Evolutionary conservation across 2,888 invertebrate genomes (phyloP).

Genomic region (Stenichneumon culpator): DNA sequence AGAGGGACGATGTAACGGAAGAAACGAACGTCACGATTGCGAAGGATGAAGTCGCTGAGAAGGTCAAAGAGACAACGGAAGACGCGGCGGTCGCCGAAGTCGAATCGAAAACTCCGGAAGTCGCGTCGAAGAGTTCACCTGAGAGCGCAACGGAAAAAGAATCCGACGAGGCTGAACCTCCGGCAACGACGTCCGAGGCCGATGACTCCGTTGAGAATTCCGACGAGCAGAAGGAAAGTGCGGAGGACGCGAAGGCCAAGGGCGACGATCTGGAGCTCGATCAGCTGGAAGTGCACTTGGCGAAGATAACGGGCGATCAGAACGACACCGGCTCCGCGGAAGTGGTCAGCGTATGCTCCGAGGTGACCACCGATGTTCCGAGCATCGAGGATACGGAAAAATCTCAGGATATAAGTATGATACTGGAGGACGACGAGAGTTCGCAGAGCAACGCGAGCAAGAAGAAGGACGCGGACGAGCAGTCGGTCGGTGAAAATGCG

Average conservation of each 20-base stretch:
- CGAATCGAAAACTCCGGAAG: conserved; percentile 49
- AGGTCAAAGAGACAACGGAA: conserved; percentile 47
- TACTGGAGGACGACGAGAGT: conserved; percentile 78
- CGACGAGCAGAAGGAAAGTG: conserved; percentile 41
- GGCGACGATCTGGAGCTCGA: conserved; percentile 66
- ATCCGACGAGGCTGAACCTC: conserved; percentile 37
- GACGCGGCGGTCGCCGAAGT: conserved; percentile 9
- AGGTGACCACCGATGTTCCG: conserved; percentile 73
- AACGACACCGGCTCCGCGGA: conserved; percentile 74
- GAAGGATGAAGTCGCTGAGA: conserved; percentile 62
- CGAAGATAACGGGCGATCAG: conserved; percentile 79
- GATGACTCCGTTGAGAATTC: conserved; percentile 48
- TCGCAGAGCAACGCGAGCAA: conserved; percentile 69
- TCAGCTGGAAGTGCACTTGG: conserved; percentile 77
- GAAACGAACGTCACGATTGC: conserved; percentile 54
- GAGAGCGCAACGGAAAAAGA: conserved; percentile 48
- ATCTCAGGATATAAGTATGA: conserved; percentile 79
- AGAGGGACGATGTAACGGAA: conserved; percentile 31
- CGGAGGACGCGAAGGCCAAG: conserved; percentile 47
- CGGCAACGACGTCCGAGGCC: neutral
- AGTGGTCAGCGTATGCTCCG: conserved; percentile 75
- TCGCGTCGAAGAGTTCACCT: conserved; percentile 1
- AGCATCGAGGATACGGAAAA: conserved; percentile 78
- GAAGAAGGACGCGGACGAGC: conserved; percentile 74
- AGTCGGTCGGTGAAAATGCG: conserved; percentile 71